These are phyloP conservation scores for Ernsta delagoae DNA, from an alignment of 2,888 invertebrate species.

Conservation along the genomic window DNA sequence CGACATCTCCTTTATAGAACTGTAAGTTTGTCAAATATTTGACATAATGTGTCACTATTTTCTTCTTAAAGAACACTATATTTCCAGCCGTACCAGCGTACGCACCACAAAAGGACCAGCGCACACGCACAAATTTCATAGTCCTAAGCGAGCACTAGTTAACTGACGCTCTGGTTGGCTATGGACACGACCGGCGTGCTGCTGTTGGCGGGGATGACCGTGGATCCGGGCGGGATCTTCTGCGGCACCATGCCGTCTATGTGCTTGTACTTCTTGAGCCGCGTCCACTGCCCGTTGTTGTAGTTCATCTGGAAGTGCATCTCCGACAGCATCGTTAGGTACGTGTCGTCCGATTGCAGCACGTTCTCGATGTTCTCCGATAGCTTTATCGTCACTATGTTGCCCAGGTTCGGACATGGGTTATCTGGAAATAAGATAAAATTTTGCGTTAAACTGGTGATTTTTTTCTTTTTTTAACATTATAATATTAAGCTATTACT, in stretches of 20 bases:
- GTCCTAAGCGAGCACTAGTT: conserved; percentile 23
- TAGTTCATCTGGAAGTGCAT: conserved; percentile 99
- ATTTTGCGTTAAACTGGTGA: too few species aligned
- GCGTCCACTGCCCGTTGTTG: conserved; percentile 98
- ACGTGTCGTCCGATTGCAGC: conserved; percentile 92
- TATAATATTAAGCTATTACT: too few species aligned
- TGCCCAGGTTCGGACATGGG: conserved; percentile 98
- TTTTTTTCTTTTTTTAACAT: too few species aligned
- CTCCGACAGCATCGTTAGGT: conserved; percentile 92
- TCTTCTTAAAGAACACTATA: too few species aligned
- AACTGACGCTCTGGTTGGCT: conserved; percentile 69
- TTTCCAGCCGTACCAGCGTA: too few species aligned
- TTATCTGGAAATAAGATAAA: conserved; percentile 88
- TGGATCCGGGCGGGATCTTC: conserved; percentile 75
- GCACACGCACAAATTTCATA: background rate
- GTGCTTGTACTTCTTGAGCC: conserved; percentile 93
- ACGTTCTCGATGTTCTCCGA: conserved; percentile 96
- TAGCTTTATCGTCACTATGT: conserved; percentile 97
- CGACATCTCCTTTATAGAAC: too few species aligned
- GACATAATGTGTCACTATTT: too few species aligned
- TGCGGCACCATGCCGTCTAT: conserved; percentile 85
- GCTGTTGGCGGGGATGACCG: conserved; percentile 68
- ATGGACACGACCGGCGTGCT: conserved; percentile 73
- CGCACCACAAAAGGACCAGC: too few species aligned
- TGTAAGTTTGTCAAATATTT: too few species aligned